Evolutionary conservation across 2,888 invertebrate species (phyloP).

Genomic region (Nomada ferruginata): DNA sequence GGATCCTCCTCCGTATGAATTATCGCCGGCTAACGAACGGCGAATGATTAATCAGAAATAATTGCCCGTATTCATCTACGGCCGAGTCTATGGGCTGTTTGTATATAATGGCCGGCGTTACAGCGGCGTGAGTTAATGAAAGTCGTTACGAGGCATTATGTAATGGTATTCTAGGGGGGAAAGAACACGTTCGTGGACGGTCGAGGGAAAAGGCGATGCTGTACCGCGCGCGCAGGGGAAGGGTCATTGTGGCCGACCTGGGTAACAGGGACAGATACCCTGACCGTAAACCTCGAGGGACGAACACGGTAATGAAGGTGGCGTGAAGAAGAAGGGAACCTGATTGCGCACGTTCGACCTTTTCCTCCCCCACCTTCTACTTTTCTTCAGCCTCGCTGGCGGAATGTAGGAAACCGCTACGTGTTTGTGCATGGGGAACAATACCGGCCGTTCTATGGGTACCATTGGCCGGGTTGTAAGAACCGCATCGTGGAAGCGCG

Average conservation of each 20-base stretch:
- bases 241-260: slow-evolving; percentile 63
- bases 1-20: slow-evolving; percentile 9
- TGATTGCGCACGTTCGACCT: slow-evolving; percentile 66
- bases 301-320: slow-evolving; percentile 60
- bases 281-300: slow-evolving; percentile 57
- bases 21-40: slow-evolving; percentile 18
- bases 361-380: slow-evolving; percentile 27
- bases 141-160: slow-evolving; percentile 51
- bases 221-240: slow-evolving; percentile 10
- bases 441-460: slow-evolving; percentile 6
- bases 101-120: slow-evolving; percentile 29
- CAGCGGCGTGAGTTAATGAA: slow-evolving; percentile 44
- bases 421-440: slow-evolving; percentile 42
- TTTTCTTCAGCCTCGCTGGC: slow-evolving; percentile 22
- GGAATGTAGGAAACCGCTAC: slow-evolving; percentile 62
- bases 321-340: slow-evolving; percentile 63
- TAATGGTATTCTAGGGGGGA: slow-evolving; percentile 29
- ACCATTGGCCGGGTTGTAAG: background rate
- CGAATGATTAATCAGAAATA: slow-evolving; percentile 53
- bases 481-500: background rate
- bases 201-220: slow-evolving; percentile 26
- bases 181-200: slow-evolving; percentile 12
- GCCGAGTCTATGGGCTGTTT: slow-evolving; percentile 38
- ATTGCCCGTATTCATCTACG: slow-evolving; percentile 38
- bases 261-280: slow-evolving; percentile 61